Evolutionary conservation across 2,888 invertebrate species (phyloP).

Genomic region (Aporophyla lueneburgensis): DNA sequence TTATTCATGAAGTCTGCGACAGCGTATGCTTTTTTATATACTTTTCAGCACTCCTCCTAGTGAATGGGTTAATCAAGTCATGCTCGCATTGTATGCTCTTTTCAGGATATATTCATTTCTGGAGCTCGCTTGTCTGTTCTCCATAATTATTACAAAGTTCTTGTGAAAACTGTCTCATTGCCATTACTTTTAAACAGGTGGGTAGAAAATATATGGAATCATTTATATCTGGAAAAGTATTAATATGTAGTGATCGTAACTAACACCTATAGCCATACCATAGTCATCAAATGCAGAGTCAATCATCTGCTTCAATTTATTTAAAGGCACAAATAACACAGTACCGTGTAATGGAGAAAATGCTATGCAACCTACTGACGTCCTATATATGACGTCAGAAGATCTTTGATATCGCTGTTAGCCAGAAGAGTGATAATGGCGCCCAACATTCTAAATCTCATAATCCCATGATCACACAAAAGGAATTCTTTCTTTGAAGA

Average conservation of each 20-base stretch:
- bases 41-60: conserved; percentile 49
- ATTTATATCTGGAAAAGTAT: too few relatives aligned
- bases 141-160: conserved; percentile 26
- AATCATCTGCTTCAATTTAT: neutral
- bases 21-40: conserved; percentile 58
- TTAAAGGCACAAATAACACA: neutral
- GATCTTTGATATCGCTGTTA: conserved; percentile 24
- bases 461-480: conserved; percentile 51
- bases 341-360: neutral
- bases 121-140: conserved; percentile 19
- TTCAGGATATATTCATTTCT: conserved; percentile 37
- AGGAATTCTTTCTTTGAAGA: conserved; percentile 51
- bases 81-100: conserved; percentile 43
- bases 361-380: neutral
- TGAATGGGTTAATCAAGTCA: conserved; percentile 60
- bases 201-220: neutral
- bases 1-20: conserved; percentile 57
- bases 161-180: neutral
- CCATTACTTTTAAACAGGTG: neutral
- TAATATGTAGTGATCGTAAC: neutral
- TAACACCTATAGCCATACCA: too few relatives aligned
- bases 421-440: conserved; percentile 28
- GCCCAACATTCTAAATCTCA: conserved; percentile 39
- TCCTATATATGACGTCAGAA: neutral
- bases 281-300: neutral